phyloP scores from a whole-genome alignment of 2,113 vertebrate species.

The Pogonocichla stellata region DNA sequence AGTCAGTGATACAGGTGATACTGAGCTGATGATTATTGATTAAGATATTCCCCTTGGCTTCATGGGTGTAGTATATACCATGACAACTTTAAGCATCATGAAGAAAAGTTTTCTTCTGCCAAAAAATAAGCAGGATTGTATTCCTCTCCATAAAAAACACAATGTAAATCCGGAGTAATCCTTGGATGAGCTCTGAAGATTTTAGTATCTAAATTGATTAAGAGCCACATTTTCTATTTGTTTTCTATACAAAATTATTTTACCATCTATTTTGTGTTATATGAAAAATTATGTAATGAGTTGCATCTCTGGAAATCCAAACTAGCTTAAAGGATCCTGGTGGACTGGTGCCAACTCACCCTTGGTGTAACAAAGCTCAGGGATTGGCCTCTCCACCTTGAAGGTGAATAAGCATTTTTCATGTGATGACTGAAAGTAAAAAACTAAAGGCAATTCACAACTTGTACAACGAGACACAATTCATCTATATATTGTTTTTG shows the following conservation, averaged over 20 bases:
- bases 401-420: neutral
- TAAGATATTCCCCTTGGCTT: neutral
- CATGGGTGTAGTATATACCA: neutral
- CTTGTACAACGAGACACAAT: neutral
- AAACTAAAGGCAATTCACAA: neutral
- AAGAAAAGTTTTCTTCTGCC: neutral
- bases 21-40: neutral
- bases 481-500: neutral
- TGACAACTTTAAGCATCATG: neutral
- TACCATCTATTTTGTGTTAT: neutral
- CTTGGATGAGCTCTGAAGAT: neutral
- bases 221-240: neutral
- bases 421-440: neutral
- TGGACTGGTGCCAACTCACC: neutral
- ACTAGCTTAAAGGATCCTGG: neutral
- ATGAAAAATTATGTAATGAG: neutral
- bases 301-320: neutral
- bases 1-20: neutral
- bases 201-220: neutral
- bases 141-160: neutral
- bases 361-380: rapidly evolving
- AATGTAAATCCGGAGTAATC: neutral
- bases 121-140: neutral
- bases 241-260: neutral
- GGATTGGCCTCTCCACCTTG: neutral